A percentile compares a stretch with the other conserved stretches of the same genome.
These are phyloP conservation scores for Leptodirus hochenwartii DNA, from an alignment of 2,888 invertebrate genomes.

Conservation along the genomic window DNA sequence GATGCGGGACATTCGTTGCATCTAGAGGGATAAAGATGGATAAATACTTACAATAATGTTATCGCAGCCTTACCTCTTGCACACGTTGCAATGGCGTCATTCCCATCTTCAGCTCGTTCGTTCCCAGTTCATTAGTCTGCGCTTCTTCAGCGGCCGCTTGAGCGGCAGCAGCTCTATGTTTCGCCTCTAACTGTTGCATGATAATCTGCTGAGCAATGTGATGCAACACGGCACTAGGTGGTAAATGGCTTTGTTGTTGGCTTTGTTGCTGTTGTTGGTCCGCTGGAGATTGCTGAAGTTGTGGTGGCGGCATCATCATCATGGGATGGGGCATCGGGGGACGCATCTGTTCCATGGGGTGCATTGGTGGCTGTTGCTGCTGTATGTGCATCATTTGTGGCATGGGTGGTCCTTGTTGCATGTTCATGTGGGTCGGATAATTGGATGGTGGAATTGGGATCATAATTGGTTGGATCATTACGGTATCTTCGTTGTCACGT, in stretches of 20 bases:
- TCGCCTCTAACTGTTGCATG: slow-evolving; percentile 21
- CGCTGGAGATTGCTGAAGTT: slow-evolving; percentile 18
- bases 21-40: too few relatives aligned
- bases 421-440: slow-evolving; percentile 26
- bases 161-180: too few relatives aligned
- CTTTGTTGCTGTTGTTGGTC: slow-evolving; percentile 11
- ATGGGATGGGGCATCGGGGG: slow-evolving; percentile 25
- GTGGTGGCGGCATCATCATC: slow-evolving; percentile 17
- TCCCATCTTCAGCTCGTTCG: slow-evolving; percentile 11
- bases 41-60: too few relatives aligned
- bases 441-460: slow-evolving; percentile 24
- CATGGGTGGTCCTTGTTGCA: slow-evolving; percentile 19
- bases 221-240: slow-evolving; percentile 27
- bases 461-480: slow-evolving; percentile 28
- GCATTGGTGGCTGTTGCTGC: slow-evolving; percentile 23
- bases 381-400: slow-evolving; percentile 18
- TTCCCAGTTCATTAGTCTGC: slow-evolving; percentile 15
- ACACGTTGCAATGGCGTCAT: slow-evolving; percentile 9
- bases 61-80: too few relatives aligned
- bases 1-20: slow-evolving; percentile 22
- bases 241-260: slow-evolving; percentile 16
- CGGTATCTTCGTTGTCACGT: slow-evolving; percentile 23
- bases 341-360: slow-evolving; percentile 34
- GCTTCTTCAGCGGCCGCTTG: slow-evolving; percentile 20
- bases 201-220: slow-evolving; percentile 28